These are phyloP conservation scores for Otus sunia DNA, from an alignment of 2,113 vertebrate genomes.

Conservation along the genomic window DNA sequence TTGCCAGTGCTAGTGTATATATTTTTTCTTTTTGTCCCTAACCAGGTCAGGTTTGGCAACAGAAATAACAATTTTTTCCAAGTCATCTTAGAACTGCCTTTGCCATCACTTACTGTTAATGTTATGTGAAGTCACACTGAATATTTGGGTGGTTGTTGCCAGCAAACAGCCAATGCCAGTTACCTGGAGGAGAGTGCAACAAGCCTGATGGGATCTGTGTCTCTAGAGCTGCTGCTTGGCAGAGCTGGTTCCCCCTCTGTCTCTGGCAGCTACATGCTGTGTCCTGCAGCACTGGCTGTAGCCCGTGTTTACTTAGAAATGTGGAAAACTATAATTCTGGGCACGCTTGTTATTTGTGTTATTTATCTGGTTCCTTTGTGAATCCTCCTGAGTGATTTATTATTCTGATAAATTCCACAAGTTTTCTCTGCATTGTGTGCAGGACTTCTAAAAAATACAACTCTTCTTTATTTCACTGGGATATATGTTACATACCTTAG, in stretches of 20 bases:
- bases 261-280: neutral
- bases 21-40: neutral
- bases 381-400: neutral
- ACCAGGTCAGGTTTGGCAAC: neutral
- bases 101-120: neutral
- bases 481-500: neutral
- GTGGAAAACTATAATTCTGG: neutral
- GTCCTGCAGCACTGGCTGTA: neutral
- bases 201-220: too few relatives aligned
- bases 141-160: neutral
- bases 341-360: neutral
- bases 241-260: neutral
- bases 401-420: neutral
- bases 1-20: neutral
- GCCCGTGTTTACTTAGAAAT: neutral
- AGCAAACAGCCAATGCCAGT: neutral
- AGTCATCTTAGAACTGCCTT: neutral
- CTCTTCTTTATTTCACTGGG: neutral
- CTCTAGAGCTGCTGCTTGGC: fast-evolving
- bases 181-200: neutral
- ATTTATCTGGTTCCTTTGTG: neutral
- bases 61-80: neutral
- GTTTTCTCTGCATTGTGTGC: neutral
- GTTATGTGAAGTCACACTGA: neutral
- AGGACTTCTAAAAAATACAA: neutral